phyloP scores from a whole-genome alignment of 2,797 vertebrate species.

The Octomys mimax region DNA sequence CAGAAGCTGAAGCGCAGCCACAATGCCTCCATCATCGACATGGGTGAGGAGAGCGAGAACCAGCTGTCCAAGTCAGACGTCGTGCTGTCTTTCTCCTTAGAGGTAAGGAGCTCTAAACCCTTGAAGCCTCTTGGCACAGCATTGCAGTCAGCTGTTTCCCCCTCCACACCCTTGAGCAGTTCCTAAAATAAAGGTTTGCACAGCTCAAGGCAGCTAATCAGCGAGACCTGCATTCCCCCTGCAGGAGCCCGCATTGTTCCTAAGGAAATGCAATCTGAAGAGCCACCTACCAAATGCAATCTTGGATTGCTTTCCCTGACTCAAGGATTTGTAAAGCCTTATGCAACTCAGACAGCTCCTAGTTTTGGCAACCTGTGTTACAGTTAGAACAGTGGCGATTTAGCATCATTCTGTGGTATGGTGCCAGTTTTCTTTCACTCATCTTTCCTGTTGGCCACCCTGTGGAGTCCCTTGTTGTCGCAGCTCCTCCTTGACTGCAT shows the following conservation, averaged over 20 bases:
- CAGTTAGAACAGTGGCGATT: not conserved
- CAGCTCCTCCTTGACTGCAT: not conserved
- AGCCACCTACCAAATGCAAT: slow-evolving; percentile 55
- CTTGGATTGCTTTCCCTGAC: not conserved
- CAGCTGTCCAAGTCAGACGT: slow-evolving; percentile 99
- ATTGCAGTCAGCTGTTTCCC: slow-evolving; percentile 29
- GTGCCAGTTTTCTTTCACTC: not conserved
- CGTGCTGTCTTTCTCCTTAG: slow-evolving; percentile 97
- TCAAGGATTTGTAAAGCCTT: slow-evolving; percentile 36
- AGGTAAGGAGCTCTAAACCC: slow-evolving; percentile 90
- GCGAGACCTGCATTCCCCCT: slow-evolving; percentile 26
- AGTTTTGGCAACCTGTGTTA: not conserved
- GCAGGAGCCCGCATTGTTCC: not conserved
- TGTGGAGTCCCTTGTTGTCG: not conserved
- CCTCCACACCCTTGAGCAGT: not conserved
- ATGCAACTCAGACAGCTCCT: slow-evolving; percentile 16
- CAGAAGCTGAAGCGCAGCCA: slow-evolving; percentile 99
- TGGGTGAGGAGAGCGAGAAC: slow-evolving; percentile 99
- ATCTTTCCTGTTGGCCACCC: not conserved
- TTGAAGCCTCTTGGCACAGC: not conserved
- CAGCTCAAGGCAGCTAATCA: slow-evolving; percentile 63
- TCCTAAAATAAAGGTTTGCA: slow-evolving; percentile 64
- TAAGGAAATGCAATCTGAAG: slow-evolving; percentile 49
- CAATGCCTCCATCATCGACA: slow-evolving; percentile 99
- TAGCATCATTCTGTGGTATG: not conserved